Evolutionary conservation across 2,888 invertebrate species (phyloP), one percentile per base, ranked within the genome.

Genomic region (Lathronympha strigana): DNA sequence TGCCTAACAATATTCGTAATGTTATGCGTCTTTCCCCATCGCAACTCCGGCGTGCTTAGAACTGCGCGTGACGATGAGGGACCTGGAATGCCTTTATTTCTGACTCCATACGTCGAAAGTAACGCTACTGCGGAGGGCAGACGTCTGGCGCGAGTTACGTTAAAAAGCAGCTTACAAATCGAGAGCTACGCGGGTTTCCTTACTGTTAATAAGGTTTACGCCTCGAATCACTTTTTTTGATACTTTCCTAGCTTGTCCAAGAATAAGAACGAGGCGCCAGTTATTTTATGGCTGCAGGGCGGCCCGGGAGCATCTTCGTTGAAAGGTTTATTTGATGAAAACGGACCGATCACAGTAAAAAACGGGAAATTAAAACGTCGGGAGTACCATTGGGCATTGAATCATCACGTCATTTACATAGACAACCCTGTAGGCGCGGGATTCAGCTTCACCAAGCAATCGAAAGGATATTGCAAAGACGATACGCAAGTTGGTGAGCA

Each of bases 381-480:
- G 40, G 93, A 95, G 73, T 95, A 95, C 73, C 94, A 95, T 8
- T 98, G 98, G 98, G 95, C 94, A 61, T 86, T 93, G 47, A 94
- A 94, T 9, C 96, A 97, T 81, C 23, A 47, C 2, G 1, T 47
- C 13, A 23, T 47, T 23, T 47, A 47, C 8, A 47, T 47, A 1
- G 47, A 98, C 83, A 98, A 97, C 83, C 98, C 98, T 0, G 98
- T 97, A 0, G 97, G 97, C 1, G 96, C 97, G 1, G 98, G 98
- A 0, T 98, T 95, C 81, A 98, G 98, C 86, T 98, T 97, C 77
- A 97, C 98, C 0, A 93, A 95, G 1, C 84, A 93, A 62, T 94
- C 95, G 21, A 93, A 84, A 61, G 98, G 98, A 0, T 98, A 96
- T 84, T 96, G 96, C 6, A 93, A 89, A 3, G 95, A 96, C 81